Base-by-base conservation (phyloP, 1,140 invertebrate species). In the Neomicropteryx cornuta region DNA sequence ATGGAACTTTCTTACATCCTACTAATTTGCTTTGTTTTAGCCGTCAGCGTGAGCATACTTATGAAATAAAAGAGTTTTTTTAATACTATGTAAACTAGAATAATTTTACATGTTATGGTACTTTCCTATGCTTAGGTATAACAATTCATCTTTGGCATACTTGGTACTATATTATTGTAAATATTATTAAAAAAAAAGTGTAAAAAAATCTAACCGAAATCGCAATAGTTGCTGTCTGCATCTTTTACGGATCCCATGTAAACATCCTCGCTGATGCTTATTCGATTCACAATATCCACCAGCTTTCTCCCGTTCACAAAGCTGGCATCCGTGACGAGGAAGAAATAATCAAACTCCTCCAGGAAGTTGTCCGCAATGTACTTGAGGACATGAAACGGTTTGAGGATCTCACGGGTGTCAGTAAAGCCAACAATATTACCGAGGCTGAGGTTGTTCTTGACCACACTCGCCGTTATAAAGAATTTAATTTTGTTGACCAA, bases 291-390 rank as follows among this genome's bases (percentile, higher is more conserved):
- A 29, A 88, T 58, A 14, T 80, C 62, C 36, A 72, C 66, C 11
- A 93, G 55, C 47, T 71, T 73, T 37, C 78, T 71, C 0, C 76
- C 81, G 56, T 90, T 81, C 13, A 94, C 65, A 54, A 83, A 93
- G 5, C 77, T 81, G 8, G 71, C 73, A 61, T 95, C 90, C 18
- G 82, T 81, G 2, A 85, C 73, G 18, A 97, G 67, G 52, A 89
- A 84, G 60, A 90, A 94, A 59, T 85, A 96, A 62, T 95, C 87
- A 65, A 81, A 95, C 42, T 85, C 82, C 36, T 91, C 79, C 6
- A 86, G 56, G 62, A 86, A 92, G 55, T 90, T 88, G 42, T 93
- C 88, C 13, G 77, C 77, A 4, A 95, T 77, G 51, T 95, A 94
- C 55, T 92, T 90, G 18, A 97, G 66, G 3, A 86, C 74, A 52